Percentiles rank a stretch among this genome's conserved stretches.
Conservation (phyloP, 1,140 invertebrate species). For the Alviniconcha marisindica region DNA sequence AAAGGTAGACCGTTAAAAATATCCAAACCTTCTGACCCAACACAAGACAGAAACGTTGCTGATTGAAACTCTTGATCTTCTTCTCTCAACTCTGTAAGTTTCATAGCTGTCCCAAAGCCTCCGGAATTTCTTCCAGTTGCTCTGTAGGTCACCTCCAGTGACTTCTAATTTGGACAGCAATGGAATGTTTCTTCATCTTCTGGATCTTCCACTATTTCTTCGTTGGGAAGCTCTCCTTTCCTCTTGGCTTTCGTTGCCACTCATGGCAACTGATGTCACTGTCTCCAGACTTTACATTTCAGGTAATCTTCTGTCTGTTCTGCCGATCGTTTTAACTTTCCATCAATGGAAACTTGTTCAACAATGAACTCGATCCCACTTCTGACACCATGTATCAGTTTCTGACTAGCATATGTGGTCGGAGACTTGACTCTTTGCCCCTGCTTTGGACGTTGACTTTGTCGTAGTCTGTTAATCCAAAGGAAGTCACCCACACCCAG, state of each 20-base stretch:
- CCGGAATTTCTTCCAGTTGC: conserved; percentile 4
- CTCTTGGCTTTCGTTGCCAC: background rate
- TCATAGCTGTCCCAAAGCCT: conserved; percentile 6
- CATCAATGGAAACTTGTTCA: background rate
- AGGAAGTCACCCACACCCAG: no score
- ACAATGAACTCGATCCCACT: background rate
- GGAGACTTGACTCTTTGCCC: no score
- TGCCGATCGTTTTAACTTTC: background rate
- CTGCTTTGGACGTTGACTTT: no score
- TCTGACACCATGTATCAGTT: background rate
- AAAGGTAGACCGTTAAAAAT: background rate
- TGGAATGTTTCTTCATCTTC: background rate
- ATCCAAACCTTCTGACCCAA: background rate
- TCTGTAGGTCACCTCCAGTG: background rate
- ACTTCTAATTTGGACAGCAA: background rate
- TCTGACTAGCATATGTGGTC: no score
- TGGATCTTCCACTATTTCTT: background rate
- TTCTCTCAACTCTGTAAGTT: background rate
- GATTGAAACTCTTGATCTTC: background rate
- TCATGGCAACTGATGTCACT: conserved; percentile 1
- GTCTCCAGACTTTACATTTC: background rate
- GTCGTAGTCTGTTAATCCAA: no score
- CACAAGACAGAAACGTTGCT: background rate
- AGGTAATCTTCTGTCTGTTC: background rate
- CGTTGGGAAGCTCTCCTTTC: background rate